These are phyloP conservation scores for Schlechtendalia chinensis DNA, from an alignment of 1,140 invertebrate genomes.

Conservation along the genomic window DNA sequence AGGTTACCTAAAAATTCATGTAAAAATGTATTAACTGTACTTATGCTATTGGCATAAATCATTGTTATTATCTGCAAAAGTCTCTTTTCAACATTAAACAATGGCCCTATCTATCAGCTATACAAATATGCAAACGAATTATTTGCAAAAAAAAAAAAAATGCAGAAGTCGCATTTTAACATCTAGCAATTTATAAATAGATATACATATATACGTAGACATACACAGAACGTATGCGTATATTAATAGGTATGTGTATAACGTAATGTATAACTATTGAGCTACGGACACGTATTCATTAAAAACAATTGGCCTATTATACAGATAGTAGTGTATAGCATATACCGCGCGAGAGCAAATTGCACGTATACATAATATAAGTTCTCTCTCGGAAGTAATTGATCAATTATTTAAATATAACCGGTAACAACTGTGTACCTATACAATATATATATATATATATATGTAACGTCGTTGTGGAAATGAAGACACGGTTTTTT, in stretches of 20 bases:
- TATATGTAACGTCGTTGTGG: not conserved
- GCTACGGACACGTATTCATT: slow-evolving; percentile 8
- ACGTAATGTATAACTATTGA: not conserved
- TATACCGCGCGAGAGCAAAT: slow-evolving; percentile 10
- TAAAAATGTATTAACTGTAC: too few species aligned
- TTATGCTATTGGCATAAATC: too few species aligned
- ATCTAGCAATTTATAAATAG: too few species aligned
- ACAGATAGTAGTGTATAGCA: not conserved
- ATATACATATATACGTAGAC: too few species aligned
- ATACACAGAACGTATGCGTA: not conserved
- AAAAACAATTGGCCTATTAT: slow-evolving; percentile 28
- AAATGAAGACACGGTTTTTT: too few species aligned
- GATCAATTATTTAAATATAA: slow-evolving; percentile 43
- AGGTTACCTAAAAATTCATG: too few species aligned
- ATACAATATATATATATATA: not conserved
- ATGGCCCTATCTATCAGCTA: too few species aligned
- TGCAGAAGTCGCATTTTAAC: too few species aligned
- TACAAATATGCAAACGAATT: too few species aligned
- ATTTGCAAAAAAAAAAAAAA: too few species aligned
- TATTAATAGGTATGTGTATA: not conserved
- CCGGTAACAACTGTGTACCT: not conserved
- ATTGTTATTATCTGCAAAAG: too few species aligned
- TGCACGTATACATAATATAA: not conserved
- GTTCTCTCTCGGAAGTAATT: slow-evolving; percentile 1
- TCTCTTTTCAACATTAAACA: too few species aligned